Conservation (phyloP, 2,888 invertebrate species). For the Crepidodera aurea region DNA sequence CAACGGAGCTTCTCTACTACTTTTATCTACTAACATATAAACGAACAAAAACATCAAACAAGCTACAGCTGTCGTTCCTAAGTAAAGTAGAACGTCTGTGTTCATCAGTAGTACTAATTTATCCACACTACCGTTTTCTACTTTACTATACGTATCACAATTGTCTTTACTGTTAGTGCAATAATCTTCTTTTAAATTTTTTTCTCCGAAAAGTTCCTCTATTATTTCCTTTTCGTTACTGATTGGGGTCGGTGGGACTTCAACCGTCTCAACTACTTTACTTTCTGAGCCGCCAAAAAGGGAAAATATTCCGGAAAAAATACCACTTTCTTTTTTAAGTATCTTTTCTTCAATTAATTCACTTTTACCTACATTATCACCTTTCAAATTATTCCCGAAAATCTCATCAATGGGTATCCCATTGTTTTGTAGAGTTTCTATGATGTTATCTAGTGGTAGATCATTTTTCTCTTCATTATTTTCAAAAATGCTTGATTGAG, state of each 20-base stretch:
- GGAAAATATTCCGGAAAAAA: conserved; percentile 27
- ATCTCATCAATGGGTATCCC: conserved; percentile 7
- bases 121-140: conserved; percentile 13
- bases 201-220: background rate
- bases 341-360: conserved; percentile 18
- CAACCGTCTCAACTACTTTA: background rate
- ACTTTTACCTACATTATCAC: conserved; percentile 16
- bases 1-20: conserved; percentile 73
- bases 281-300: conserved; percentile 11
- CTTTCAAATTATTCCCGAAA: conserved; percentile 3
- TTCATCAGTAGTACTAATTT: conserved; percentile 40
- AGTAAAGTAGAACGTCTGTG: conserved; percentile 49
- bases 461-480: background rate
- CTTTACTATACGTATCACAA: conserved; percentile 30
- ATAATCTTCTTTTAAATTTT: background rate
- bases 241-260: conserved; percentile 5
- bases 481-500: background rate
- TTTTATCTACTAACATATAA: conserved; percentile 81
- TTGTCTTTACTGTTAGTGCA: background rate
- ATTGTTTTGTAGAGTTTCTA: background rate
- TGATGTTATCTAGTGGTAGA: background rate
- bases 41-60: conserved; percentile 77
- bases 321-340: conserved; percentile 22
- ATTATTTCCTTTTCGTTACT: conserved; percentile 5
- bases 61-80: conserved; percentile 71